phyloP scores from a whole-genome alignment of 2,888 invertebrate genomes.

The Pandemis cinnamomeana region DNA sequence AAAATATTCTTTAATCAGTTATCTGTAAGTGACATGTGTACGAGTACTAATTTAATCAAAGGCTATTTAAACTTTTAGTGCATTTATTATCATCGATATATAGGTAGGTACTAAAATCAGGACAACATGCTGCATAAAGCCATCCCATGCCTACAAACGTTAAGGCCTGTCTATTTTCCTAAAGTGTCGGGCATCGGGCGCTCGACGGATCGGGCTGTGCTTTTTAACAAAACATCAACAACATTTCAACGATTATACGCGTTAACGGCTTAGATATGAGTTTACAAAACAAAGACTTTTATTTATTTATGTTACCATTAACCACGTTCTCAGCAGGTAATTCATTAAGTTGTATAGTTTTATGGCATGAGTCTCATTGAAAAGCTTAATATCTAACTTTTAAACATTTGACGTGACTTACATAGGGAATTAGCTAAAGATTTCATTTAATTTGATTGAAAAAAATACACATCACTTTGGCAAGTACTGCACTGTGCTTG shows the following conservation, averaged over 20 bases:
- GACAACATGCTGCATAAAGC: slow-evolving; percentile 53
- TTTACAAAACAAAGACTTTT: slow-evolving; percentile 56
- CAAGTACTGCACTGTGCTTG: too few relatives aligned
- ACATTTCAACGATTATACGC: slow-evolving; percentile 63
- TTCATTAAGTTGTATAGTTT: slow-evolving; percentile 19
- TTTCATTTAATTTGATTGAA: too few relatives aligned
- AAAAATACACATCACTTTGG: too few relatives aligned
- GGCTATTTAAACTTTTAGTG: too few relatives aligned
- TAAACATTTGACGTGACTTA: background rate
- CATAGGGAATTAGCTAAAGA: too few relatives aligned
- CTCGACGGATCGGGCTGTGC: slow-evolving; percentile 60
- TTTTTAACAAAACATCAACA: slow-evolving; percentile 74
- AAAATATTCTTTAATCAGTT: too few relatives aligned
- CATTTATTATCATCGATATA: too few relatives aligned
- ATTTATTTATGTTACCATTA: slow-evolving; percentile 55
- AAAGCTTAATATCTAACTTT: background rate
- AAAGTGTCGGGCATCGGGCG: slow-evolving; percentile 66
- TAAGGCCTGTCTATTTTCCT: slow-evolving; percentile 75
- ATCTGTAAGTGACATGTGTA: too few relatives aligned
- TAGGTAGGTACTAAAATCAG: too few relatives aligned
- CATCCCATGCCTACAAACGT: slow-evolving; percentile 56
- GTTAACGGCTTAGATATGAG: slow-evolving; percentile 58
- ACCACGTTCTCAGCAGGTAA: slow-evolving; percentile 28
- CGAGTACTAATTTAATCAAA: too few relatives aligned
- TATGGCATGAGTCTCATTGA: slow-evolving; percentile 18